Evolutionary conservation across 1,140 invertebrate species (phyloP).

Genomic region (Philaenus spumarius): DNA sequence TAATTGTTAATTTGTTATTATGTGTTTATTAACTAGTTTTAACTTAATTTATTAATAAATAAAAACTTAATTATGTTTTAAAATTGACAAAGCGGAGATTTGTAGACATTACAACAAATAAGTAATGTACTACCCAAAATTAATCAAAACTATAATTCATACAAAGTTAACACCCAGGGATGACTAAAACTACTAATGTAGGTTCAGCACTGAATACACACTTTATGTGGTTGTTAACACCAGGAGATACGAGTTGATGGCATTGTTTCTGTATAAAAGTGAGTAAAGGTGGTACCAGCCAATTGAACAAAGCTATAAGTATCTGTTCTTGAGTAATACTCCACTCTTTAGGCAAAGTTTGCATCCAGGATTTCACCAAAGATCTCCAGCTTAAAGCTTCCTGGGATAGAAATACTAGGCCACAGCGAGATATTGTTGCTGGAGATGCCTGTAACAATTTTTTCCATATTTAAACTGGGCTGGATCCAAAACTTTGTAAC

Average conservation of each 20-base stretch:
- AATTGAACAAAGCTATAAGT: constrained; percentile 62
- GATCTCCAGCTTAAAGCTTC: constrained; percentile 59
- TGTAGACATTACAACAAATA: neutral
- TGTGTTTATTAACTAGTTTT: too few species aligned
- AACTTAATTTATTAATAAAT: too few species aligned
- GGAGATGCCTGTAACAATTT: constrained; percentile 55
- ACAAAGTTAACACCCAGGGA: too few species aligned
- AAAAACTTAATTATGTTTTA: too few species aligned
- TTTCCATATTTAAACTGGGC: too few species aligned
- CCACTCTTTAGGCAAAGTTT: constrained; percentile 43
- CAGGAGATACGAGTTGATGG: constrained; percentile 23
- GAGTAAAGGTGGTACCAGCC: constrained; percentile 63
- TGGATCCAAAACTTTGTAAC: too few species aligned
- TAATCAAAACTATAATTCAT: too few species aligned
- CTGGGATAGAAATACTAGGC: constrained; percentile 90
- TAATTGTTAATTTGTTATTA: too few species aligned
- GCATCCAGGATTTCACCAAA: constrained; percentile 69
- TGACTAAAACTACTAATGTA: neutral
- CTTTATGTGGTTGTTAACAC: constrained; percentile 5
- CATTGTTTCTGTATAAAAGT: constrained; percentile 60
- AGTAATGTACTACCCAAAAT: too few species aligned
- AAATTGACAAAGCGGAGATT: neutral
- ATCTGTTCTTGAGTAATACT: constrained; percentile 46
- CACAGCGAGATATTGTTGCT: constrained; percentile 86
- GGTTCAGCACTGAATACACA: neutral